Evolutionary conservation across 2,797 vertebrate species (phyloP).

Genomic region (Alosa sapidissima): DNA sequence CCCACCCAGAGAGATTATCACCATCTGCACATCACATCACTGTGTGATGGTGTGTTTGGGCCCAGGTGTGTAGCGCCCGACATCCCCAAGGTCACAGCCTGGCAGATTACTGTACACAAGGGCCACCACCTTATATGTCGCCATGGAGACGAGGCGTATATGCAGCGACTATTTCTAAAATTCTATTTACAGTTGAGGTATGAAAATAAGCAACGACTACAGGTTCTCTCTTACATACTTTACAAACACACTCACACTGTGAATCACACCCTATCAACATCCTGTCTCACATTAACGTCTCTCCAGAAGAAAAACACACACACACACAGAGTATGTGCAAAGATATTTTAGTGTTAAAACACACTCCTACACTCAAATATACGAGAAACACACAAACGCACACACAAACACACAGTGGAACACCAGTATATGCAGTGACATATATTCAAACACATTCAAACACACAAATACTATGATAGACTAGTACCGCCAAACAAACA

Average conservation of each 20-base stretch:
- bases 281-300: not conserved
- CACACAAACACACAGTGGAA: not conserved
- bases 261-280: conserved; percentile 12
- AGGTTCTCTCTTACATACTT: not conserved
- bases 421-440: not conserved
- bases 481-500: not conserved
- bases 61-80: not conserved
- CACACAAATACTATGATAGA: not conserved
- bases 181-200: conserved; percentile 7
- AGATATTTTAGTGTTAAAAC: not conserved
- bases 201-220: conserved; percentile 2
- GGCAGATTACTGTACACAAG: not conserved
- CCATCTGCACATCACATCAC: not conserved
- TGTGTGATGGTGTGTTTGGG: not conserved
- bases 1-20: not conserved
- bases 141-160: conserved; percentile 1
- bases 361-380: not conserved
- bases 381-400: not conserved
- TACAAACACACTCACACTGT: not conserved
- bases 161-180: not conserved
- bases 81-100: not conserved
- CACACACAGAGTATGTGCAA: not conserved
- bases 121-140: not conserved
- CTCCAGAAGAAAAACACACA: not conserved
- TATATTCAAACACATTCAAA: not conserved